A percentile compares a stretch with the other conserved stretches of the same genome.
Evolutionary conservation across 2,797 vertebrate species (phyloP).

Genomic region (Periparus ater): DNA sequence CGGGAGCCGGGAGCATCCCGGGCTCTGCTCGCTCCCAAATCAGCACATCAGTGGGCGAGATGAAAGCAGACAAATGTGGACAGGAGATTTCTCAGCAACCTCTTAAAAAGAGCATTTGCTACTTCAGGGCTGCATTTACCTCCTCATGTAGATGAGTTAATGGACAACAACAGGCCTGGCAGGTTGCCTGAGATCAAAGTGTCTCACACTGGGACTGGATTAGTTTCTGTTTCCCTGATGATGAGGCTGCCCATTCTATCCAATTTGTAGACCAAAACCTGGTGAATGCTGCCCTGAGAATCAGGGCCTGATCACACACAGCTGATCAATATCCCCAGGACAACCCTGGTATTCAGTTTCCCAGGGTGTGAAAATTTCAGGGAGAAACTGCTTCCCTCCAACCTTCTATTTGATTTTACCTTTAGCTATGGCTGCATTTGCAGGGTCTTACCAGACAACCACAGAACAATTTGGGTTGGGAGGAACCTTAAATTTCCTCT

Average conservation of each 20-base stretch:
- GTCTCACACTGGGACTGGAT: background rate
- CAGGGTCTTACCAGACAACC: background rate
- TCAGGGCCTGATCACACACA: background rate
- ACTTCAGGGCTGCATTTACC: constrained; percentile 20
- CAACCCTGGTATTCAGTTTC: rapidly evolving
- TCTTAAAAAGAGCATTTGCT: constrained; percentile 42
- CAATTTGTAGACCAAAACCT: background rate
- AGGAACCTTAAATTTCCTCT: background rate
- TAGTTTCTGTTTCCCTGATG: background rate
- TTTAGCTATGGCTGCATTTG: background rate
- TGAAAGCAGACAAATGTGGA: background rate
- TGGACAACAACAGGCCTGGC: constrained; percentile 41
- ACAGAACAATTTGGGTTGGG: background rate
- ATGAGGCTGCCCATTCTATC: background rate
- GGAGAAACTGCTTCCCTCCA: background rate
- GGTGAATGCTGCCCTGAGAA: background rate
- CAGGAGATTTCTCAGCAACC: background rate
- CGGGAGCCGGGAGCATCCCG: background rate
- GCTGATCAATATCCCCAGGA: background rate
- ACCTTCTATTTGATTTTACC: background rate
- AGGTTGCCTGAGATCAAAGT: constrained; percentile 12
- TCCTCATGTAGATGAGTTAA: constrained; percentile 10
- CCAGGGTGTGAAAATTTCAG: background rate
- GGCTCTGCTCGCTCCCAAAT: background rate
- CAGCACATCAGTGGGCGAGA: background rate